A percentile compares a stretch with the other conserved stretches of the same genome.
Evolutionary conservation across 2,113 vertebrate genomes (phyloP).

Genomic region (Phainopepla nitens): DNA sequence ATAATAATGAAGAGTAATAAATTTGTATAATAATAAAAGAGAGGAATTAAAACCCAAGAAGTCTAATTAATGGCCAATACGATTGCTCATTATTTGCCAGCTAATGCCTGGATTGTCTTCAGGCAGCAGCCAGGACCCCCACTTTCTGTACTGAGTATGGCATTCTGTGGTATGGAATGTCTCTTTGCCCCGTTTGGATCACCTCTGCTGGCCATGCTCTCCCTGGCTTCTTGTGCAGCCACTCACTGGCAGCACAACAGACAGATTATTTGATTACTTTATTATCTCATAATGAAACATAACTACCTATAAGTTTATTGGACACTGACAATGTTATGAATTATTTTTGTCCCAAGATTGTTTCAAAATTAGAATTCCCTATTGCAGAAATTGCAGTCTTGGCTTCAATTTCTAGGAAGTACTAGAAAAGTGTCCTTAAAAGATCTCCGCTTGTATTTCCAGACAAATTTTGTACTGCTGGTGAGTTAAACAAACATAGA

Average conservation of each 20-base stretch:
- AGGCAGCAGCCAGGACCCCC: background rate
- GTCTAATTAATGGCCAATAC: background rate
- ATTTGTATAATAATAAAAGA: background rate
- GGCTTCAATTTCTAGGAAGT: conserved; percentile 17
- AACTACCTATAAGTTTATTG: background rate
- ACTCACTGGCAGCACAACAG: background rate
- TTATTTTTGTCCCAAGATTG: background rate
- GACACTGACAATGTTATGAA: conserved; percentile 1
- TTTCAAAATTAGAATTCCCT: background rate
- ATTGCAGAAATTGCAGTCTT: background rate
- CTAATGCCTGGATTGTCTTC: background rate
- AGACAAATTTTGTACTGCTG: conserved; percentile 3
- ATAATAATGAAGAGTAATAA: background rate
- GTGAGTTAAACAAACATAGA: conserved; percentile 19
- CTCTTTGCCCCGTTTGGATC: background rate
- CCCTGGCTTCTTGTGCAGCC: background rate
- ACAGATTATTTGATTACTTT: background rate
- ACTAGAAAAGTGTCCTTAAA: conserved; percentile 9
- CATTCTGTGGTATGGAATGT: background rate
- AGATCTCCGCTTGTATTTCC: background rate
- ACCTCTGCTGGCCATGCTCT: background rate
- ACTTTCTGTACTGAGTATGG: background rate
- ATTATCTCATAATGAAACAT: background rate
- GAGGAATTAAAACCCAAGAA: background rate
- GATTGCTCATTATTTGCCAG: background rate